Evolutionary conservation across 1,140 invertebrate species (phyloP).

Genomic region (Pseudomyrmex sp.): DNA sequence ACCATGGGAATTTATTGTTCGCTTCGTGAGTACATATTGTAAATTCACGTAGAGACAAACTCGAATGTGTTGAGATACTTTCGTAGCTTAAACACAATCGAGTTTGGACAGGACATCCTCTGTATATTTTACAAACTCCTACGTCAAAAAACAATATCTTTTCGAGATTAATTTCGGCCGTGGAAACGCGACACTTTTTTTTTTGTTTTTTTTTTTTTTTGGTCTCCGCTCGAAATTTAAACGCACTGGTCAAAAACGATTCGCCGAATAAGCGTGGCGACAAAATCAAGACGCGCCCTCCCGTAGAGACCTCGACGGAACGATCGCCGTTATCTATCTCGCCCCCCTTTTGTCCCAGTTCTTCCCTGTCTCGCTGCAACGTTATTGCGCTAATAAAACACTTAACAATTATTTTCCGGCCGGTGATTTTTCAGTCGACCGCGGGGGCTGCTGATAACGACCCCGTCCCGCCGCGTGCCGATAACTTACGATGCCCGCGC

Average conservation of each 20-base stretch:
- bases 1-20: slow-evolving; percentile 49
- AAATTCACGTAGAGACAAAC: neutral
- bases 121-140: neutral
- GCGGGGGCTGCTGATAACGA: slow-evolving; percentile 63
- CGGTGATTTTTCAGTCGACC: slow-evolving; percentile 73
- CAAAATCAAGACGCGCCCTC: slow-evolving; percentile 10
- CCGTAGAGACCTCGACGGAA: slow-evolving; percentile 47
- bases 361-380: slow-evolving; percentile 36
- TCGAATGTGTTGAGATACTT: neutral
- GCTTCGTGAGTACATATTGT: neutral
- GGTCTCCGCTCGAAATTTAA: neutral
- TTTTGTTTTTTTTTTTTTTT: no score
- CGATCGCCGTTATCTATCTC: slow-evolving; percentile 63
- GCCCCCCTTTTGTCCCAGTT: slow-evolving; percentile 49
- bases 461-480: slow-evolving; percentile 53
- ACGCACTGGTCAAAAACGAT: neutral
- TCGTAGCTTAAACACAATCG: no score
- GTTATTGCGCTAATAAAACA: slow-evolving; percentile 74
- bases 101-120: neutral
- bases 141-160: neutral
- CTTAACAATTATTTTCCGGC: slow-evolving; percentile 75
- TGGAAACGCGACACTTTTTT: neutral
- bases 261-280: neutral
- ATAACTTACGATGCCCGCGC: slow-evolving; percentile 55
- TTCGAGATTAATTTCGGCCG: neutral